phyloP scores from a whole-genome alignment of 1,140 invertebrate species.

The Theocolax elegans region DNA sequence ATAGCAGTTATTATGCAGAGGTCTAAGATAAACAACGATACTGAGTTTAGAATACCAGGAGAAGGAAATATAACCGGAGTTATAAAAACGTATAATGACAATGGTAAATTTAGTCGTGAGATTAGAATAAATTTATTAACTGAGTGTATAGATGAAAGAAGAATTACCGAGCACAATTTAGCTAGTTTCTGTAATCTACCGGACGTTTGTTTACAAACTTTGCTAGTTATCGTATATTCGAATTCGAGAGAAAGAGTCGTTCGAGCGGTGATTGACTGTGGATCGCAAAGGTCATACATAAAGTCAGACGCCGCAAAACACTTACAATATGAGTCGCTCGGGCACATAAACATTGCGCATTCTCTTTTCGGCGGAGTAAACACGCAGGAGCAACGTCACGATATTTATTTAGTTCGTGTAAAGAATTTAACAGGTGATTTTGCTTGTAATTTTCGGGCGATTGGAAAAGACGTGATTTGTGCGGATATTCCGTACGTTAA shows the following conservation, averaged over 20 bases:
- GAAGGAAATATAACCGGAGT: no score
- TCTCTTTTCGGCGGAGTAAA: slow-evolving; percentile 42
- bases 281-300: slow-evolving; percentile 45
- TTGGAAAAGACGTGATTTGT: slow-evolving; percentile 28
- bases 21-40: no score
- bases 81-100: no score
- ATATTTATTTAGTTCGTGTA: slow-evolving; percentile 37
- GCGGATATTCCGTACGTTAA: slow-evolving; percentile 6
- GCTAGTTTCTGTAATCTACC: slow-evolving; percentile 32
- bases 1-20: no score
- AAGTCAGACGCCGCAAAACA: slow-evolving; percentile 35
- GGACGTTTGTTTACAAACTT: slow-evolving; percentile 45
- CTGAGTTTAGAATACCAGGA: no score
- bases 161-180: slow-evolving; percentile 25
- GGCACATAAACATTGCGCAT: slow-evolving; percentile 21
- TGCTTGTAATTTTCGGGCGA: slow-evolving; percentile 16
- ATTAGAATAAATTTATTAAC: no score
- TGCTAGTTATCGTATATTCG: slow-evolving; percentile 38
- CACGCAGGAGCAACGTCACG: slow-evolving; percentile 14
- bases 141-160: no score
- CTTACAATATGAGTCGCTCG: slow-evolving; percentile 35
- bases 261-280: slow-evolving; percentile 40
- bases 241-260: slow-evolving; percentile 31
- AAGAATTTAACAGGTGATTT: slow-evolving; percentile 31
- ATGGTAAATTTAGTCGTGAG: no score